Percentiles rank a stretch among this genome's conserved stretches.
Conservation (phyloP, 2,888 invertebrate species). For the Coenonympha arcania region DNA sequence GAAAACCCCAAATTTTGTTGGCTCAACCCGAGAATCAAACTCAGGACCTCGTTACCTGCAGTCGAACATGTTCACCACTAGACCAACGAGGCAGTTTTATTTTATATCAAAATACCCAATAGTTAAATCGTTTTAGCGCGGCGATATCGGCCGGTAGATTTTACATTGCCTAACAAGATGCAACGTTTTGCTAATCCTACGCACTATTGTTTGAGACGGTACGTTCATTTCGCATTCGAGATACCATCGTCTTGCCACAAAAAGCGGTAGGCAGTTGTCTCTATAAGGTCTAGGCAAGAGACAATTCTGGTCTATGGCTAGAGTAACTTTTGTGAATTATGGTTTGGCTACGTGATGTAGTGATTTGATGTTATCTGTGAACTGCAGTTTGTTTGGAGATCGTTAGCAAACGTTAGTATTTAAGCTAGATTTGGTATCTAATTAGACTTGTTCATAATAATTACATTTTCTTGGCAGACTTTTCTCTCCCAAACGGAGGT, state of each 20-base stretch:
- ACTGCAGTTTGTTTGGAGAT: neutral
- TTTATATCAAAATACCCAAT: neutral
- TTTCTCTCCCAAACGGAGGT: no score
- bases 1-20: no score
- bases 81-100: no score
- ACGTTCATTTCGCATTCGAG: conserved; percentile 40
- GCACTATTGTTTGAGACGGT: conserved; percentile 57
- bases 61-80: no score
- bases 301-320: conserved; percentile 11
- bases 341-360: conserved; percentile 8
- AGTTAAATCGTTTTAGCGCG: neutral
- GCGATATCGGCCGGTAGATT: conserved; percentile 5
- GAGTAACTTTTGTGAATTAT: conserved; percentile 19
- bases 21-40: no score
- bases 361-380: conserved; percentile 3
- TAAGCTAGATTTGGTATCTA: no score
- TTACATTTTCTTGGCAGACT: no score
- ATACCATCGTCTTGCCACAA: conserved; percentile 33
- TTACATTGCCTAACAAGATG: conserved; percentile 30
- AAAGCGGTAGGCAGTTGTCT: conserved; percentile 29
- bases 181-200: conserved; percentile 42
- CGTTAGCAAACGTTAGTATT: neutral
- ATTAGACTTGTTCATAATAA: no score
- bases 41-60: no score
- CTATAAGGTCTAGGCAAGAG: conserved; percentile 30